Conservation (phyloP, 2,797 vertebrate genomes). For the Sebastes miniatus region DNA sequence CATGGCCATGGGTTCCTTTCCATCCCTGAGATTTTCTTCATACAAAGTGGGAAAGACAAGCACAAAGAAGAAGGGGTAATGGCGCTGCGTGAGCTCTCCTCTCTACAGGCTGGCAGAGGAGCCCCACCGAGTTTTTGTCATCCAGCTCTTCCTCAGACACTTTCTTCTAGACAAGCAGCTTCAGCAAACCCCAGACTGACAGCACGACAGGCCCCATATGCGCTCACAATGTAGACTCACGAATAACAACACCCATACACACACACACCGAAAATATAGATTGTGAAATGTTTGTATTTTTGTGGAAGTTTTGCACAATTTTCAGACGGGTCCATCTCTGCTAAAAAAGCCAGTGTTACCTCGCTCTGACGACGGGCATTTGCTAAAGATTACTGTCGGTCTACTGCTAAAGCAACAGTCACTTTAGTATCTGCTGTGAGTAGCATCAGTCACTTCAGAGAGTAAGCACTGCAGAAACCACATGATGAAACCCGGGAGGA, state of each 20-base stretch:
- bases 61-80: conserved; percentile 68
- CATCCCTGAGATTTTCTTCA: conserved; percentile 34
- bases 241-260: background rate
- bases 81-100: conserved; percentile 64
- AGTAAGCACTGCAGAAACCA: conserved; percentile 44
- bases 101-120: conserved; percentile 45
- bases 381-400: background rate
- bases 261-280: background rate
- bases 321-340: background rate
- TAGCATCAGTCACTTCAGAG: conserved; percentile 42
- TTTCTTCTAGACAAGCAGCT: conserved; percentile 43
- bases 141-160: conserved; percentile 52
- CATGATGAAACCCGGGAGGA: conserved; percentile 62
- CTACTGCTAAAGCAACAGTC: conserved; percentile 14
- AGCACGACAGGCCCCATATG: background rate
- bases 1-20: conserved; percentile 36
- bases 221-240: background rate
- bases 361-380: background rate
- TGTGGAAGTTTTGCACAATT: background rate
- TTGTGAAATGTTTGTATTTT: background rate
- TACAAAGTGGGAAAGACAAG: conserved; percentile 51
- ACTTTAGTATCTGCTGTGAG: conserved; percentile 27
- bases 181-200: conserved; percentile 36
- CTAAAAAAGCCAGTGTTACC: background rate
- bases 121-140: conserved; percentile 71